Base-by-base conservation (phyloP, 2,888 invertebrate species). In the Nyleta sp. region DNA sequence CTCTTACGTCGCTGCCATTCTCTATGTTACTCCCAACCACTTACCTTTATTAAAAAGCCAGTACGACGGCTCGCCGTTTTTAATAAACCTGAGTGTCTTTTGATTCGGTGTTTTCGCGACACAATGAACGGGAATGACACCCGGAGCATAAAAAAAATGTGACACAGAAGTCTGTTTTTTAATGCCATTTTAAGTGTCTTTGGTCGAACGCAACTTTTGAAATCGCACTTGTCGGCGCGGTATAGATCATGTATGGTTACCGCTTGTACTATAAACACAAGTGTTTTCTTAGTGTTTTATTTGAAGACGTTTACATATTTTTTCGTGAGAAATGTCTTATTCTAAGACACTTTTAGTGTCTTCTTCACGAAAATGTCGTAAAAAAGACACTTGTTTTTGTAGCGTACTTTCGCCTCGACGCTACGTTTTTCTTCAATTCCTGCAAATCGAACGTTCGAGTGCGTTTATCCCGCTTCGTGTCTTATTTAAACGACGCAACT, bases 1-100 rank as follows among this genome's bases (percentile, higher is more conserved):
- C 68, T 75, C 72, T 68, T 64, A 40, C 62, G 22, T 42, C 50
- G 57, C 57, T n/a, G 33, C 31, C 53, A 10, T 57, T 42, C 48
- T 74, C 50, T 59, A 50, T 42, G 60, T 38, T 70, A 40, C 68
- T 72, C 57, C 22, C 68, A 17, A 68, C 75, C 72, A 80, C 75
- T 80, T 73, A 80, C 76, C 50, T 75, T 79, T 79, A 79, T 75
- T 79, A 79, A 79, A 79, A 79, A 71, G 64, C 50, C 52, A 72
- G 62, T 67, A 75, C 68, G 48, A 59, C 59, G 48, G 35, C 42
- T 76, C 48, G 13, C 35, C 68, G 72, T 77, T 77, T 80, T 80
- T 80, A 80, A 80, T 80, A 77, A 73, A 73, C 71, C 67, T 74
- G 64, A 80, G 80, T 80, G 77, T 77, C 73, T 80, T 80, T 80